Conservation (phyloP, 37 sponge, comb jelly and placozoan genomes). For the Mnemiopsis leidyi region DNA sequence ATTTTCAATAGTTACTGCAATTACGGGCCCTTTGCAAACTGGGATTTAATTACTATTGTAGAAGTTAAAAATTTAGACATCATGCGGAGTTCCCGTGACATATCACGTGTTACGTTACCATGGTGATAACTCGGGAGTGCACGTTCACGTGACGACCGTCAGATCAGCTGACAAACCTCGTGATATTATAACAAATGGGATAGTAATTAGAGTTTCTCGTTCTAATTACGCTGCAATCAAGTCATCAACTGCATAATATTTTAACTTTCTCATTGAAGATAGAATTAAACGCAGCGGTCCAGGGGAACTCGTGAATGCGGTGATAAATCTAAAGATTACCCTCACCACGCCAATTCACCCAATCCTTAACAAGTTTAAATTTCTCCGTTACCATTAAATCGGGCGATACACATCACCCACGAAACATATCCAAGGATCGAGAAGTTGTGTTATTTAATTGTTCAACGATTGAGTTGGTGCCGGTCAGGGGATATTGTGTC, state of each 20-base stretch:
- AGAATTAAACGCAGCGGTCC: background rate
- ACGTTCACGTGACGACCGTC: background rate
- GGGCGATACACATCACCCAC: background rate
- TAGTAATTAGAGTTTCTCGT: conserved; percentile 48
- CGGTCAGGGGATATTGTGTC: background rate
- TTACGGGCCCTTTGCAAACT: conserved; percentile 57
- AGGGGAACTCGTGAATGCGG: no score
- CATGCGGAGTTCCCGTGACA: background rate
- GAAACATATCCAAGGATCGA: no score
- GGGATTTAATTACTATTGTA: conserved; percentile 63
- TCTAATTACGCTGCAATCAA: conserved; percentile 57
- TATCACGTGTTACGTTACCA: background rate
- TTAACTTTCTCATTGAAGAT: conserved; percentile 13
- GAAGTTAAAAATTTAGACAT: conserved; percentile 63
- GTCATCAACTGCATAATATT: conserved; percentile 44
- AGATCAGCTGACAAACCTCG: background rate
- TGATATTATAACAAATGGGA: conserved; percentile 32
- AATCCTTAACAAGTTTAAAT: background rate
- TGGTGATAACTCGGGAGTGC: conserved; percentile 4
- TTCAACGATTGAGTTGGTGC: background rate
- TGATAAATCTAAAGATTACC: background rate
- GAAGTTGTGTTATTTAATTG: background rate
- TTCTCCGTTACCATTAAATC: background rate
- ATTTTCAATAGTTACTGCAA: conserved; percentile 59
- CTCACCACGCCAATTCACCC: background rate